phyloP scores from a whole-genome alignment of 1,140 invertebrate species.

The Scaptodrosophila lebanonensis region DNA sequence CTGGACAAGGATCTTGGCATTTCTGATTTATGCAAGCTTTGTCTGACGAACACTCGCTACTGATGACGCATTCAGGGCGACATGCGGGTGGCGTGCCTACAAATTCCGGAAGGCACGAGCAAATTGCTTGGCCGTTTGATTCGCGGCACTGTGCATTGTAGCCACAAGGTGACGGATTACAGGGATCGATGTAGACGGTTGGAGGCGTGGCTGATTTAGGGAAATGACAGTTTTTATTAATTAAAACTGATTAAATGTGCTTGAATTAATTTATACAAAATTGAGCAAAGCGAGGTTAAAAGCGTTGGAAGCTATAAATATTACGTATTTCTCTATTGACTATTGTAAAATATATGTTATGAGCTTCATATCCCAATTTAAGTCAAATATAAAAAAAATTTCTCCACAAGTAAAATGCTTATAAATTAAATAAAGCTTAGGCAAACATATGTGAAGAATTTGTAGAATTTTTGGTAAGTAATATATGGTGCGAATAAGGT shows the following conservation, averaged over 20 bases:
- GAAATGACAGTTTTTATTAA: no score
- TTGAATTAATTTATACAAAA: slow-evolving; percentile 20
- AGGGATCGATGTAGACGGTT: slow-evolving; percentile 81
- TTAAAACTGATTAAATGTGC: background rate
- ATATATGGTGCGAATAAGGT: no score
- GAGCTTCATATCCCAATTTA: no score
- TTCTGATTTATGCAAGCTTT: slow-evolving; percentile 90
- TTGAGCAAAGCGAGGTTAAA: slow-evolving; percentile 5
- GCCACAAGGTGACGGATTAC: slow-evolving; percentile 84
- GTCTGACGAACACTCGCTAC: slow-evolving; percentile 87
- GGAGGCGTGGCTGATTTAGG: slow-evolving; percentile 78
- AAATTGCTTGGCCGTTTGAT: slow-evolving; percentile 85
- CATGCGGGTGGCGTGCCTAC: slow-evolving; percentile 87
- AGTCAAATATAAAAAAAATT: no score
- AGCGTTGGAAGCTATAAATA: no score
- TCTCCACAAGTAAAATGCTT: no score
- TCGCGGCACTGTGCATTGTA: slow-evolving; percentile 87
- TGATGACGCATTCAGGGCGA: slow-evolving; percentile 89
- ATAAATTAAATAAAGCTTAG: no score
- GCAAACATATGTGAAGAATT: no score
- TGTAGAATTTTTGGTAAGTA: no score
- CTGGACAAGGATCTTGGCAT: slow-evolving; percentile 90
- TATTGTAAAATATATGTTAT: background rate
- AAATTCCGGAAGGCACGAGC: slow-evolving; percentile 86
- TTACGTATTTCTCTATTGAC: no score